Evolutionary conservation across 2,113 vertebrate genomes (phyloP).

Genomic region (Apistogramma diplotaenia): DNA sequence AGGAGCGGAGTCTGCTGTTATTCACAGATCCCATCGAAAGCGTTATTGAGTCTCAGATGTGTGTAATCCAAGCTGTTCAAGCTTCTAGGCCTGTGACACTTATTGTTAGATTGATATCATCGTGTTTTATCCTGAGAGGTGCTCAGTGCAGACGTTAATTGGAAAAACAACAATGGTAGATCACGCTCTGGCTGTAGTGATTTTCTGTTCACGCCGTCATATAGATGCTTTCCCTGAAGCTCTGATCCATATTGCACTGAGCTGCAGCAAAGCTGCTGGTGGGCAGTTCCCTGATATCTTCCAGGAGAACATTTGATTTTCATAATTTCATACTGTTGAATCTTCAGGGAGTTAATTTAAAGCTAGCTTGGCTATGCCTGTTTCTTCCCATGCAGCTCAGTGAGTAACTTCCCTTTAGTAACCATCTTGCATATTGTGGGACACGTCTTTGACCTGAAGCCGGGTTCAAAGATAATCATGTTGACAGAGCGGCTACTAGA

Average conservation of each 20-base stretch:
- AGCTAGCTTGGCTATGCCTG: background rate
- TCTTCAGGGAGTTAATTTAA: slow-evolving; percentile 4
- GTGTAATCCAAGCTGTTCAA: background rate
- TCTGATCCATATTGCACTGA: slow-evolving; percentile 24
- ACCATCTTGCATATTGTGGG: slow-evolving; percentile 41
- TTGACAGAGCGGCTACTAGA: slow-evolving; percentile 60
- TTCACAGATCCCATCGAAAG: background rate
- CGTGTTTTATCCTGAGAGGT: background rate
- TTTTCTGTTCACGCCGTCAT: slow-evolving; percentile 1
- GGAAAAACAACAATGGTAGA: slow-evolving; percentile 16
- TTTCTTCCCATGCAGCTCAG: background rate
- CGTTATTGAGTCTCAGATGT: background rate
- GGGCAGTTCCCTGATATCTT: background rate
- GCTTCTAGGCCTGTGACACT: background rate
- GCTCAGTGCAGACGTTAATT: slow-evolving; percentile 19
- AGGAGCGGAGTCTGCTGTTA: background rate
- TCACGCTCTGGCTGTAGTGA: background rate
- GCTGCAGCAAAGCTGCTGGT: background rate
- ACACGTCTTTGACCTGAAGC: slow-evolving; percentile 47
- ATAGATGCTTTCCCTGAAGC: slow-evolving; percentile 7
- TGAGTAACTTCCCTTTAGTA: slow-evolving; percentile 22
- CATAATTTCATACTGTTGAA: slow-evolving; percentile 13
- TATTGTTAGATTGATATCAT: slow-evolving; percentile 9
- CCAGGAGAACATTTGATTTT: slow-evolving; percentile 26
- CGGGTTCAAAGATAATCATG: slow-evolving; percentile 54